Evolutionary conservation across 2,797 vertebrate species (phyloP), one percentile per base, ranked within the genome.

Genomic region (Phylloscopus collybita): DNA sequence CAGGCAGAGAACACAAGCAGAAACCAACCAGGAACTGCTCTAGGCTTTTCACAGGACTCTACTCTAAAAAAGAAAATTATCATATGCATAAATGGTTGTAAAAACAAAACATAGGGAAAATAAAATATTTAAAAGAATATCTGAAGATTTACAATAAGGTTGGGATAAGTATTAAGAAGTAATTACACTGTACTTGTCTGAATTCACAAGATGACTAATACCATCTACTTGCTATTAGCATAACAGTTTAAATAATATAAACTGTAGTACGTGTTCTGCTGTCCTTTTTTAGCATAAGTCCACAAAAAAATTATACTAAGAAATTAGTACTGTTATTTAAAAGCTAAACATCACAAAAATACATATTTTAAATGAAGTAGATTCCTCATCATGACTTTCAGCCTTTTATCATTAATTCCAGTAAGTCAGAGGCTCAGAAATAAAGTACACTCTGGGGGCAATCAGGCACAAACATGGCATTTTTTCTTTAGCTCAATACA

Each of bases 171-270:
- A 93, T 95, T 79, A 84, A 47, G 72, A 44, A 40, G 47, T 80
- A 92, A 94, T 94, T 96, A 91, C 90, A 86, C 21, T 61, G 18
- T 79, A 67, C 61, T 95, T 84, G 32, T 27, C 89, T 95, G 90
- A 94, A 91, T 93, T 93, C 30, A 1, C n/a, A 87, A 82, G 70
- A 16, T 76, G 60, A 86, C 36, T 92, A 45, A 85, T n/a, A 49
- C 10, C 10, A 78, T n/a, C 72, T 60, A 60, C 9, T 75, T 7
- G 1, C 30, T 85, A 20, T 82, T 80, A 80, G 45, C 16, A 67
- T 45, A 67, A 29, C 8, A 45, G 21, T 80, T 90, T 74, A 86
- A 91, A 86, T 80, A 90, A 67, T 42, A 62, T 54, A 92, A 93
- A 74, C 12, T 78, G 17, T 8, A 61, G 9, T 59, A 86, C 3